Evolutionary conservation across 2,113 vertebrate species (phyloP), one percentile per base, ranked within the genome.

Genomic region (Octodon degus): DNA sequence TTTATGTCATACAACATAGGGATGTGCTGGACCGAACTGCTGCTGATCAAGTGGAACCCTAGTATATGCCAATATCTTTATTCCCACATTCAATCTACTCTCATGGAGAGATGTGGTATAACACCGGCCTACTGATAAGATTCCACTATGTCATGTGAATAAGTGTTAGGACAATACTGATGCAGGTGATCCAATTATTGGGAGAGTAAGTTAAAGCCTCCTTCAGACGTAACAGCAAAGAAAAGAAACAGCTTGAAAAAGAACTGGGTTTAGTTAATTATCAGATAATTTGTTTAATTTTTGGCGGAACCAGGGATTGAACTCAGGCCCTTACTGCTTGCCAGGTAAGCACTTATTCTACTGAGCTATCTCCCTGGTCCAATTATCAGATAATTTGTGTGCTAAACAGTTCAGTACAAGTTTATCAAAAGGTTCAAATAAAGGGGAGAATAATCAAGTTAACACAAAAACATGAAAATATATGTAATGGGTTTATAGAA

Each of bases 381-480:
- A 68, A 80, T 20, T 1, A 47, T 67, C 24, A 82, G 30, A 4
- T 58, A 62, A 74, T 85, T 93, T 83, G 47, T 84, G 12, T 68
- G 17, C 20, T 37, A 60, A 58, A 43, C 53, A 67, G 70, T 47
- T 40, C 12, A 70, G 5, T 12, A 58, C 2, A n/a, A 76, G 14
- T 94, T 90, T 84, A 34, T 37, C 62, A 5, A 20, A 76, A 87
- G 11, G 32, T 40, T 65, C 11, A 81, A 70, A 55, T 74, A 82
- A 53, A 65, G 37, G 34, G 47, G 37, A 95, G 53, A 85, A 82
- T 0, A 10, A 93, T 81, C 32, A 77, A 68, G 37, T 92, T 77
- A 83, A n/a, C 32, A 81, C 24, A 89, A 76, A 95, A 90, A 50
- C 43, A 91, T 85, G 32, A 43, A 89, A 88, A 93, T 67, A 12